Evolutionary conservation across 2,888 invertebrate genomes (phyloP).

Genomic region (Cylloceria caligata): DNA sequence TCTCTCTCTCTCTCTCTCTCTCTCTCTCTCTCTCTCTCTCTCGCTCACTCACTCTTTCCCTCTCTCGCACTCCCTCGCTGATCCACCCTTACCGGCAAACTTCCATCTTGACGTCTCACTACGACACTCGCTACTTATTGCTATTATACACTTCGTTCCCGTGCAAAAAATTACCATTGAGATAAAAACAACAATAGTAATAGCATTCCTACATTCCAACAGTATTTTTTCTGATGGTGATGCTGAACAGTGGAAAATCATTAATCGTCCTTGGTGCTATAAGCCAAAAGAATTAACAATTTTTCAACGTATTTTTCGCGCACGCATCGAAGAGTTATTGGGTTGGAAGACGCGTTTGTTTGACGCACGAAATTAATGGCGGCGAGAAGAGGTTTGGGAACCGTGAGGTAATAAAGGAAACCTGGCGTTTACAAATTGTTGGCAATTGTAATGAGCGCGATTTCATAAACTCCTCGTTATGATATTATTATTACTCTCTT

Average conservation of each 20-base stretch:
- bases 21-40: constrained; percentile 8
- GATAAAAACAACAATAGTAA: background rate
- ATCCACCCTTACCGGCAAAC: constrained; percentile 53
- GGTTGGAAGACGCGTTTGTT: constrained; percentile 5
- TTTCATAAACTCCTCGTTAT: constrained; percentile 41
- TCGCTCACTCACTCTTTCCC: background rate
- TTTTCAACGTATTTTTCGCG: constrained; percentile 5
- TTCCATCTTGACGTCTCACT: constrained; percentile 73
- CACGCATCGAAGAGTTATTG: background rate
- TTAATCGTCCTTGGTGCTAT: background rate
- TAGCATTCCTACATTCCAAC: too few species aligned
- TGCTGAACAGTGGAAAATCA: too few species aligned
- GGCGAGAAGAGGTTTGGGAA: constrained; percentile 3
- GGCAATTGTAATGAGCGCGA: constrained; percentile 26
- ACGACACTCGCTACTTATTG: constrained; percentile 72
- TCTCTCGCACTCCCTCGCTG: constrained; percentile 9
- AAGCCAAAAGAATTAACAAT: background rate
- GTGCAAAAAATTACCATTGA: constrained; percentile 59
- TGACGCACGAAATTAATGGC: constrained; percentile 14
- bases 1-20: constrained; percentile 2
- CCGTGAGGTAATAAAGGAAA: constrained; percentile 47
- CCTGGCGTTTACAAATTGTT: constrained; percentile 39
- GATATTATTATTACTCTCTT: constrained; percentile 36
- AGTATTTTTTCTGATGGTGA: background rate
- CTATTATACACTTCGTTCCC: constrained; percentile 71